A percentile compares a stretch with the other conserved stretches of the same genome.
These are phyloP conservation scores for Muscicapa striata DNA, from an alignment of 2,797 vertebrate genomes.

Conservation along the genomic window DNA sequence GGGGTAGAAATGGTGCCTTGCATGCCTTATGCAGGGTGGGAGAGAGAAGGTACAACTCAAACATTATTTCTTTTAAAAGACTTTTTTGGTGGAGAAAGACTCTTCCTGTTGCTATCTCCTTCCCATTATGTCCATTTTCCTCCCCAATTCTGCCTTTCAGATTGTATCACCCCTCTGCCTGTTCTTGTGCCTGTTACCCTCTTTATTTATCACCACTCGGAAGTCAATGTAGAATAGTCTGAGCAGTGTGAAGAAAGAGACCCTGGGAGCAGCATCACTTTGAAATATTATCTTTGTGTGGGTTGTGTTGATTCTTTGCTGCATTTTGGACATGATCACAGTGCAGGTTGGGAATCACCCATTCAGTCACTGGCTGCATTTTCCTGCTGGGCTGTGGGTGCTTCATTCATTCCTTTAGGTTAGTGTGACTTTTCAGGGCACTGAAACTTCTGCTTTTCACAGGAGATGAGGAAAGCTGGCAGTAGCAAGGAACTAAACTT, in stretches of 20 bases:
- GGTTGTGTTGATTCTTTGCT: neutral
- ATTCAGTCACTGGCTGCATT: neutral
- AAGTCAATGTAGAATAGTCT: neutral
- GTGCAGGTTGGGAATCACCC: neutral
- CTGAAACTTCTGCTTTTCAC: neutral
- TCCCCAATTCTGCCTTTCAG: neutral
- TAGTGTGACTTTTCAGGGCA: neutral
- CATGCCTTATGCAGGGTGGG: too few species aligned
- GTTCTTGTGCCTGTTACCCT: neutral
- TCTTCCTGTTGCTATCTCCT: neutral
- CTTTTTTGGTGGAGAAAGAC: neutral
- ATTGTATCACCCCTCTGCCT: neutral
- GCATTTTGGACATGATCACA: neutral
- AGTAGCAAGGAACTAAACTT: neutral
- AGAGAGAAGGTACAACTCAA: neutral
- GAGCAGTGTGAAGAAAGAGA: neutral
- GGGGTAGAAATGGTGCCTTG: neutral
- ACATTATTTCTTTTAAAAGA: neutral
- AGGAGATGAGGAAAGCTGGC: neutral
- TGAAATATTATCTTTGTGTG: constrained; percentile 11
- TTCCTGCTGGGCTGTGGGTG: neutral
- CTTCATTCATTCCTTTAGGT: neutral
- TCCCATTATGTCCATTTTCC: neutral
- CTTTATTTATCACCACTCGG: neutral
- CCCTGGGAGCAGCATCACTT: neutral